Base-by-base conservation (phyloP, 2,888 invertebrate genomes). In the Caenorhabditis becei region DNA sequence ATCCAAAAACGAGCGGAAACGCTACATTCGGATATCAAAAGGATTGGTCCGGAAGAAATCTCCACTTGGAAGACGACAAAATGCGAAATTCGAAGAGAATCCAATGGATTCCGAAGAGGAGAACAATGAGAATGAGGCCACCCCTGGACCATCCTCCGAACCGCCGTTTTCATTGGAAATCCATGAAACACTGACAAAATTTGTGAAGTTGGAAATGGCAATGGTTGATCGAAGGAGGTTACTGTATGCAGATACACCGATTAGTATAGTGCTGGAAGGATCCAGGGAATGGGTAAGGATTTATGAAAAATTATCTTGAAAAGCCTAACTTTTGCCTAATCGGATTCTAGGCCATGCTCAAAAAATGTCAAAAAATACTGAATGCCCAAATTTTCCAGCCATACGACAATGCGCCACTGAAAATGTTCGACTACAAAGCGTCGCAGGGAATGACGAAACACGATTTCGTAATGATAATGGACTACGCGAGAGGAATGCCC, bases 381-480 rank as follows among this genome's bases (percentile, higher is more conserved):
- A 32, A 7, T 32, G 4, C 32, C 32, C 32, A 4, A 7, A 10
- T 32, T 32, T 32, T 75, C n/a, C 44, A 77, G 78, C 78, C 78
- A 1, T 78, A 78, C 47, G 66, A 71, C 24, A 71, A 53, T 16
- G 5, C 47, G 0, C 26, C 53, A 16, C 35, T 78, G 54, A 65
- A 71, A 53, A 59, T 78, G 61, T 78, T 78, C 61, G 71, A 78
- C 61, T 71, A 71, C 59, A 78, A 71, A 54, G 44, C 44, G 28
- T 51, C 44, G 14, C 65, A 70, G 37, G 78, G 78, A 47, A 58
- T 71, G 66, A 59, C 78, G 10, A 78, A 78, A 61, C 65, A 65
- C 5, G 78, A 78, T 41, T 78, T 78, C 26, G 65, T 70, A 2
- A 78, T 71, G 71, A 59, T 78, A 10, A 41, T 78, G 59, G 78